Conservation (phyloP, 2,113 vertebrate species). For the Melospiza melodia region DNA sequence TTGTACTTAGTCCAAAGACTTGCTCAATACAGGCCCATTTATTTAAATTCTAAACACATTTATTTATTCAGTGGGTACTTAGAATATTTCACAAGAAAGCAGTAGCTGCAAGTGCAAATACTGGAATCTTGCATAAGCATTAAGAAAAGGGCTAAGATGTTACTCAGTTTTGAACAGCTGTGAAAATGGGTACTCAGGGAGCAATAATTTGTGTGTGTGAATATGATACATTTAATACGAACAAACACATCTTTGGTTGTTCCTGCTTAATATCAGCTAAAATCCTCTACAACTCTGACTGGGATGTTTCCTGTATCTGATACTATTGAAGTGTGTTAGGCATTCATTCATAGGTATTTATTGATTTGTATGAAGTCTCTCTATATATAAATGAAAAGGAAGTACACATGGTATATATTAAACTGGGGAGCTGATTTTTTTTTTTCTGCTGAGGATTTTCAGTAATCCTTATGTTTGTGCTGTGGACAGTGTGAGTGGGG, state of each 20-base stretch:
- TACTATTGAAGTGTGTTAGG: not conserved
- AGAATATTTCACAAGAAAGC: not conserved
- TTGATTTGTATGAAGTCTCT: not conserved
- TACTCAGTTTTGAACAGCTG: not conserved
- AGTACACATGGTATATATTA: not conserved
- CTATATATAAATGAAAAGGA: not conserved
- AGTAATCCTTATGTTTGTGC: slow-evolving; percentile 41
- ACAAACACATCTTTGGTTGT: not conserved
- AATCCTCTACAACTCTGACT: not conserved
- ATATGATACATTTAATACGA: not conserved
- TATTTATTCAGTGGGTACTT: not conserved
- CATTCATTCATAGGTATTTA: not conserved
- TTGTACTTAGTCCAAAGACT: not conserved
- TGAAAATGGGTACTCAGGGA: not conserved
- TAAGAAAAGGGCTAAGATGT: not conserved
- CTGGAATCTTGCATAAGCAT: not conserved
- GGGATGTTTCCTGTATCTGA: not conserved
- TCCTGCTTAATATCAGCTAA: slow-evolving; percentile 2
- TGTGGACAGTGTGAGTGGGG: not conserved
- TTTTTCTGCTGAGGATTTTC: not conserved
- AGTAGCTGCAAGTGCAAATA: not conserved
- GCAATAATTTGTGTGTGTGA: not conserved
- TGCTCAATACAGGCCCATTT: not conserved
- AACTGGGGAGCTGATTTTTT: not conserved
- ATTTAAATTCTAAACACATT: not conserved